Evolutionary conservation across 2,888 invertebrate species (phyloP).

Genomic region (Tanypteryx hageni): DNA sequence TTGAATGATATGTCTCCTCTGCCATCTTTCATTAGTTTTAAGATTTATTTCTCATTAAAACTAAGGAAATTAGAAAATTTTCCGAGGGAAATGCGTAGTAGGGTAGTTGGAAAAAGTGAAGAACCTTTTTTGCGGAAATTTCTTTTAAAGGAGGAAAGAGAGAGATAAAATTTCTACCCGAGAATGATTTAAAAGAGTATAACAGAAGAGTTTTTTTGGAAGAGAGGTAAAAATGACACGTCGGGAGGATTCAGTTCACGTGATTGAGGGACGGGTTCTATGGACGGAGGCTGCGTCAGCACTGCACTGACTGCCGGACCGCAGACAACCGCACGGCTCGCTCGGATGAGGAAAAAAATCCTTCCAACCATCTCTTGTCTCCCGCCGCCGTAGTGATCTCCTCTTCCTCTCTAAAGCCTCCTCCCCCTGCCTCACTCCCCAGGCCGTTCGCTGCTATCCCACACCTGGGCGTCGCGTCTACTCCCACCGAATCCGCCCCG

Average conservation of each 20-base stretch:
- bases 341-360: neutral
- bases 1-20: too few species aligned
- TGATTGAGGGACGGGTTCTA: neutral
- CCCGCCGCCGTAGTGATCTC: neutral
- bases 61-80: too few species aligned
- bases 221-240: neutral
- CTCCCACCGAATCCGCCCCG: neutral
- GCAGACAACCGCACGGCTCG: neutral
- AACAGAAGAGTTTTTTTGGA: neutral
- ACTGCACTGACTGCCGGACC: conserved; percentile 15
- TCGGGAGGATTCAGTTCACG: neutral
- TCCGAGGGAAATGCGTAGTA: too few species aligned
- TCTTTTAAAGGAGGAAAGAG: neutral
- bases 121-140: too few species aligned
- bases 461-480: neutral
- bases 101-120: too few species aligned
- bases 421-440: neutral
- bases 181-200: neutral
- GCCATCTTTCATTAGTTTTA: too few species aligned
- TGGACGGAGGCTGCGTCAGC: conserved; percentile 46
- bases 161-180: neutral
- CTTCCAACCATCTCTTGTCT: neutral
- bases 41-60: too few species aligned
- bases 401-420: neutral
- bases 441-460: neutral